A percentile compares a stretch with the other conserved stretches of the same genome.
Evolutionary conservation across 2,888 invertebrate species (phyloP).

Genomic region (Dioctria rufipes): DNA sequence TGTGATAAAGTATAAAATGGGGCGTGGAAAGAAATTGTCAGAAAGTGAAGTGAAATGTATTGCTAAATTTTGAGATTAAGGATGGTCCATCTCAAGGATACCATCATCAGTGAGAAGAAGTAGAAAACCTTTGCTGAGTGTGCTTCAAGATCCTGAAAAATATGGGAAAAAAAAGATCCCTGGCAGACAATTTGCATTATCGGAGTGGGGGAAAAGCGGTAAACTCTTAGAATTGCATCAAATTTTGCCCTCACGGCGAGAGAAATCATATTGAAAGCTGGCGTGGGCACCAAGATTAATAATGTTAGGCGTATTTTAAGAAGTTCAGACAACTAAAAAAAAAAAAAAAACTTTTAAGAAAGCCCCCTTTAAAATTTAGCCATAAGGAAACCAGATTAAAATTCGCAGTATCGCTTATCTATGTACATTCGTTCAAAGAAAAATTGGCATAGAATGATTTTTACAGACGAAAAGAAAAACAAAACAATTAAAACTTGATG

Average conservation of each 20-base stretch:
- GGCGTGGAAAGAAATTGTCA: not conserved
- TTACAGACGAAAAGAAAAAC: too few species aligned
- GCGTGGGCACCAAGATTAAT: too few species aligned
- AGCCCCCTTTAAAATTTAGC: too few species aligned
- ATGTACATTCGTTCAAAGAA: too few species aligned
- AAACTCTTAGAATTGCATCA: not conserved
- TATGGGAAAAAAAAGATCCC: not conserved
- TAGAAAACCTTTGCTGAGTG: not conserved
- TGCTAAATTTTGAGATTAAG: not conserved
- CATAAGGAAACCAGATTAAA: too few species aligned
- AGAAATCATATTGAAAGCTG: too few species aligned
- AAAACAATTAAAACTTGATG: too few species aligned
- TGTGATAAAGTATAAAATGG: not conserved
- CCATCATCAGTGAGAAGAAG: not conserved
- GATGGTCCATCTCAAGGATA: not conserved
- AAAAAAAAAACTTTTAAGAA: too few species aligned
- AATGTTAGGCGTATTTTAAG: too few species aligned
- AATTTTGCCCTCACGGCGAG: not conserved
- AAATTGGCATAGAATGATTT: too few species aligned
- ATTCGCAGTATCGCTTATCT: too few species aligned
- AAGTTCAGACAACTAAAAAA: too few species aligned
- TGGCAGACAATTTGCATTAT: not conserved
- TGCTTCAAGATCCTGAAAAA: not conserved
- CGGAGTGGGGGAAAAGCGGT: not conserved
- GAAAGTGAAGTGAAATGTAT: not conserved